A percentile compares a stretch with the other conserved stretches of the same genome.
phyloP scores from a whole-genome alignment of 2,113 vertebrate genomes.

The Zosterops lateralis region DNA sequence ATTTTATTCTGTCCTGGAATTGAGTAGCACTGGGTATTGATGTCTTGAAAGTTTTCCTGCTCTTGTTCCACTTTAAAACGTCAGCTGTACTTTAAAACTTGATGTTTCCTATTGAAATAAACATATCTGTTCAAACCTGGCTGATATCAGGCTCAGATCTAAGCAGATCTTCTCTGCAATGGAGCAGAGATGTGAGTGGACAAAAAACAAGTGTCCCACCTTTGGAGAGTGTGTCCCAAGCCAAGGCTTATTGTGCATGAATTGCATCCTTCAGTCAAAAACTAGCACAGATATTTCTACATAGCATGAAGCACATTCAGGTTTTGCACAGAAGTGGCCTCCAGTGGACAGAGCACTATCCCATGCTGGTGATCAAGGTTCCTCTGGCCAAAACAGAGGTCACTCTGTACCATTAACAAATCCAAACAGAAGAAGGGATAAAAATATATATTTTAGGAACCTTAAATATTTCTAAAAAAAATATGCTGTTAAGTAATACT shows the following conservation, averaged over 20 bases:
- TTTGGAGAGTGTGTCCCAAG: neutral
- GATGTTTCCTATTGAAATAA: neutral
- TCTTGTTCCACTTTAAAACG: neutral
- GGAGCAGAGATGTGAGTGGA: neutral
- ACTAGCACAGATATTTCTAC: neutral
- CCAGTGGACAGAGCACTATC: neutral
- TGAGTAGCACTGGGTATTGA: neutral
- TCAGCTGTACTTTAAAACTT: neutral
- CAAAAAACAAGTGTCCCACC: accelerated
- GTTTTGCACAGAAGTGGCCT: neutral
- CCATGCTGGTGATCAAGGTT: neutral
- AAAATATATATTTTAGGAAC: neutral
- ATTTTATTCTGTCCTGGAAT: neutral
- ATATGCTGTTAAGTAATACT: neutral
- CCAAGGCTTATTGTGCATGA: neutral
- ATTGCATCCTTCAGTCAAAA: neutral
- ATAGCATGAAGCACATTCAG: neutral
- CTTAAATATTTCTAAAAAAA: neutral
- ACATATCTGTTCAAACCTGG: neutral
- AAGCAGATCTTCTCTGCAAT: neutral
- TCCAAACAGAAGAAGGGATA: neutral
- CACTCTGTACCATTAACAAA: neutral
- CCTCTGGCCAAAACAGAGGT: neutral
- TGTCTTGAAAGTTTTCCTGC: neutral
- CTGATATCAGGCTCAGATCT: neutral